Conservation (phyloP, 1,140 invertebrate species). For the Eciton burchellii region DNA sequence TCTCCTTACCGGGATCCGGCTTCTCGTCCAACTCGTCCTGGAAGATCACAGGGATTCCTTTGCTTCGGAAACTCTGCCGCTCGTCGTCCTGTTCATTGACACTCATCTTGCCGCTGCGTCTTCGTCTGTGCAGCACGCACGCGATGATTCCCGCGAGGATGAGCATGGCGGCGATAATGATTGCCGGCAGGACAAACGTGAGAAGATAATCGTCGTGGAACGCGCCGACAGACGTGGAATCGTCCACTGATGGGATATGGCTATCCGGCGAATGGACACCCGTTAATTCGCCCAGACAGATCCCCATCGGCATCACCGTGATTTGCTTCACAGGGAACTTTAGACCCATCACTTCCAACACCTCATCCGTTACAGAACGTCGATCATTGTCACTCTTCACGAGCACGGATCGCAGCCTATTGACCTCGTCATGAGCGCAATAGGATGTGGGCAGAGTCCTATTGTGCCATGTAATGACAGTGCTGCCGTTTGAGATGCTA, state of each 20-base stretch:
- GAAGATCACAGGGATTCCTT: conserved; percentile 97
- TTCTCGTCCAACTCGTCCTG: conserved; percentile 97
- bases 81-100: conserved; percentile 91
- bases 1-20: conserved; percentile 89
- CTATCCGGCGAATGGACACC: conserved; percentile 83
- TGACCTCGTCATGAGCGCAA: conserved; percentile 92
- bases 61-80: conserved; percentile 93
- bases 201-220: conserved; percentile 93
- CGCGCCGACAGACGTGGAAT: conserved; percentile 84
- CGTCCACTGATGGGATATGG: conserved; percentile 81
- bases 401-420: conserved; percentile 89
- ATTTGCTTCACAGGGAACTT: conserved; percentile 93
- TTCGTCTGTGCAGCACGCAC: conserved; percentile 94
- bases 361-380: conserved; percentile 87
- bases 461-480: conserved; percentile 93
- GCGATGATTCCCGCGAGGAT: conserved; percentile 94
- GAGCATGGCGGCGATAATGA: conserved; percentile 96
- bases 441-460: conserved; percentile 88
- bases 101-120: conserved; percentile 93
- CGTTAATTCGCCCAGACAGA: conserved; percentile 89
- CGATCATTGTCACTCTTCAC: conserved; percentile 88
- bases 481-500: conserved; percentile 86
- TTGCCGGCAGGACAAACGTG: conserved; percentile 95
- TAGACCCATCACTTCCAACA: conserved; percentile 90
- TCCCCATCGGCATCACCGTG: conserved; percentile 89